phyloP scores from a whole-genome alignment of 2,888 invertebrate genomes.

The Pheosia tremula region DNA sequence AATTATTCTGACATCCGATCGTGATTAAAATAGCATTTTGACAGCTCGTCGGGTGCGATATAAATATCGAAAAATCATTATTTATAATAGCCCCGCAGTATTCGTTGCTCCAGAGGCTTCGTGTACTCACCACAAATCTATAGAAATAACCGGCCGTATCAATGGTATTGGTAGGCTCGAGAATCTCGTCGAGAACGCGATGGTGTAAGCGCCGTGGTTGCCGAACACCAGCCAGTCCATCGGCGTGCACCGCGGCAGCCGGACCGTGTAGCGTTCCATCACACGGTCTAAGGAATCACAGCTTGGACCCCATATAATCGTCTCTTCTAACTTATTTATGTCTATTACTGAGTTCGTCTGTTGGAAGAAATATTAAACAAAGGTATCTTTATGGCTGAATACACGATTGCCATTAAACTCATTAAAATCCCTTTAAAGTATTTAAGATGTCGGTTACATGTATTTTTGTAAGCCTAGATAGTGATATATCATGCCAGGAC shows the following conservation, averaged over 20 bases:
- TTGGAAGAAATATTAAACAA: constrained; percentile 5
- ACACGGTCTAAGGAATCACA: constrained; percentile 49
- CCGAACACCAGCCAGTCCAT: constrained; percentile 49
- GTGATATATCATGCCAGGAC: no score
- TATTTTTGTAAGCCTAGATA: no score
- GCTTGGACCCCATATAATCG: constrained; percentile 51
- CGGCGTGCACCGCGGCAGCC: constrained; percentile 38
- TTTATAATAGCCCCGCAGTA: no score
- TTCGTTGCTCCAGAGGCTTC: no score
- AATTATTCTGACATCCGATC: no score
- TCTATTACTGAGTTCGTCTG: constrained; percentile 24
- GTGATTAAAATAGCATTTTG: no score
- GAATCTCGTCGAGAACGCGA: constrained; percentile 39
- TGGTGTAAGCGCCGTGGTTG: constrained; percentile 46
- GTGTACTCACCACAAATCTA: constrained; percentile 20
- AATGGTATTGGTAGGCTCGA: constrained; percentile 42
- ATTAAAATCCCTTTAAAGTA: no score
- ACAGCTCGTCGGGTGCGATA: no score
- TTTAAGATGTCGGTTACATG: no score
- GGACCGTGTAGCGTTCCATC: constrained; percentile 32
- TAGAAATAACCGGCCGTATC: constrained; percentile 45
- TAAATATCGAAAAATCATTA: no score
- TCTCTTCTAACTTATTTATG: constrained; percentile 28
- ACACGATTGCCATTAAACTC: no score
- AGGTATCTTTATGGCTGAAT: no score